Percentiles rank a stretch among this genome's conserved stretches.
Conservation (phyloP, 2,797 vertebrate species). For the Arctocebus calabarensis region DNA sequence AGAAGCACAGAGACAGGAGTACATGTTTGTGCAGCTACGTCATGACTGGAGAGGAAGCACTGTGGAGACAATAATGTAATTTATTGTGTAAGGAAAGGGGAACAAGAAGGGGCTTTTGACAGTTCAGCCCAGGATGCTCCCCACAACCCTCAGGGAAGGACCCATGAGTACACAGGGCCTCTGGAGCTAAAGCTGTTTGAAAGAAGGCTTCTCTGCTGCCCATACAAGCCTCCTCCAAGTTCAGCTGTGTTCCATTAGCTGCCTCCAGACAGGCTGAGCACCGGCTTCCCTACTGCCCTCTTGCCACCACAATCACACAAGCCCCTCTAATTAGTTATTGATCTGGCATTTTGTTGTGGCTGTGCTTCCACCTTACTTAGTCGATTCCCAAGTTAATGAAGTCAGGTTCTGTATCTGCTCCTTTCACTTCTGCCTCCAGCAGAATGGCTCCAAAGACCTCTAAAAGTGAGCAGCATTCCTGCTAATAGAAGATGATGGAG, state of each 20-base stretch:
- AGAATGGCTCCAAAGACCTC: neutral
- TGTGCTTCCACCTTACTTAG: neutral
- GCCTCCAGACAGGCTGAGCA: neutral
- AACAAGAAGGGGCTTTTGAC: slow-evolving; percentile 16
- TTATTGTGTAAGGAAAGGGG: neutral
- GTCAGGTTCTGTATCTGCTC: slow-evolving; percentile 1
- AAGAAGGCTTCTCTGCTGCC: slow-evolving; percentile 25
- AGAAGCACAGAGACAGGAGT: neutral
- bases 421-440: neutral
- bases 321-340: slow-evolving; percentile 61
- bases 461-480: neutral
- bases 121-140: neutral
- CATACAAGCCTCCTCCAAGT: neutral
- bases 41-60: neutral
- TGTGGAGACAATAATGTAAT: neutral
- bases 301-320: neutral
- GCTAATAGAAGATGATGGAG: neutral
- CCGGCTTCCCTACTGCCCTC: neutral
- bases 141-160: neutral
- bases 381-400: slow-evolving; percentile 45
- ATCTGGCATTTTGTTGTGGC: slow-evolving; percentile 50
- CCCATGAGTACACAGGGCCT: neutral
- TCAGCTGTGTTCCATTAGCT: neutral
- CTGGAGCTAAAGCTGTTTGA: neutral
- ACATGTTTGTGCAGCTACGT: neutral